These are phyloP conservation scores for Stictonetta naevosa DNA, from an alignment of 2,113 vertebrate species.

Conservation along the genomic window DNA sequence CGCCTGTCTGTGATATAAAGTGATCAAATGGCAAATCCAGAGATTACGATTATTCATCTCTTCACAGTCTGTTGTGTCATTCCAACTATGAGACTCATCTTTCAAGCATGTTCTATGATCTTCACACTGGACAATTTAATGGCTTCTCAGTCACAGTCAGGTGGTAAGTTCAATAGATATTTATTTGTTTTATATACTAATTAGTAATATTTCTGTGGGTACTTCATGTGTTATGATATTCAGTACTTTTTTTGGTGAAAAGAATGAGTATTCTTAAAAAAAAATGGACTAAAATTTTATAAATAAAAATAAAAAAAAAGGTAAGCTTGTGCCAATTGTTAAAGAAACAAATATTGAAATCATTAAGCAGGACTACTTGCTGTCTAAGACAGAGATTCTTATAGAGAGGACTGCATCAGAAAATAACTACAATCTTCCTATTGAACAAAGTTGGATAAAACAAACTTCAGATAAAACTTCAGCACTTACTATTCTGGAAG, in stretches of 20 bases:
- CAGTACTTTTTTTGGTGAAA: background rate
- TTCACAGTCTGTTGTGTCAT: background rate
- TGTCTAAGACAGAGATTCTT: background rate
- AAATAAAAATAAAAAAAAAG: background rate
- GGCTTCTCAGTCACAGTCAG: background rate
- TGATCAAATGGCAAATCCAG: background rate
- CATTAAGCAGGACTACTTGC: background rate
- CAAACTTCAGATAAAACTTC: background rate
- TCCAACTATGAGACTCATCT: slow-evolving; percentile 27
- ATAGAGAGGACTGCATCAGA: background rate
- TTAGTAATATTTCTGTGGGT: background rate
- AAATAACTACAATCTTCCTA: background rate
- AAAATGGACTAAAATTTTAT: background rate
- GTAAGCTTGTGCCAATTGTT: background rate
- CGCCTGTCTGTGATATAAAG: background rate
- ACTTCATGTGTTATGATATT: background rate
- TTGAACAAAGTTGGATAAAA: background rate
- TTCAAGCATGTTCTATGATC: background rate
- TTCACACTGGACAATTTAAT: slow-evolving; percentile 1
- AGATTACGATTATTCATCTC: background rate
- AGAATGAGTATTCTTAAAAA: background rate
- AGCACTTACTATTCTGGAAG: background rate
- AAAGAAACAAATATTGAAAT: background rate
- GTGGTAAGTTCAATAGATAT: slow-evolving; percentile 55
- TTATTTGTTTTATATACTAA: background rate